Percentiles rank a stretch among this genome's conserved stretches.
phyloP scores from a whole-genome alignment of 2,888 invertebrate genomes.

The Neoitamus cyanurus region DNA sequence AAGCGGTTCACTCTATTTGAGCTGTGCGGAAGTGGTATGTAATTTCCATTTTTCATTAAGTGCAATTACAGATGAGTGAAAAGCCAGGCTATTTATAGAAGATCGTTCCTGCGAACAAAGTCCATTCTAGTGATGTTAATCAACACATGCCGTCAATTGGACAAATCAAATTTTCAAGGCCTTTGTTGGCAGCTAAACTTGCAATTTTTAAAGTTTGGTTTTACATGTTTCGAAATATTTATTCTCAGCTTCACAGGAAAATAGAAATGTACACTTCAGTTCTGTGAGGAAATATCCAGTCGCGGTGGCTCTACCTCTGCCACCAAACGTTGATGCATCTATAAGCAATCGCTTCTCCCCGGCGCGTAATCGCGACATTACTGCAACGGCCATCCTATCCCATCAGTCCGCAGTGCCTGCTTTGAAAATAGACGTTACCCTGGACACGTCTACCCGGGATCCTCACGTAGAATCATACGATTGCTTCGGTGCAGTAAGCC shows the following conservation, averaged over 20 bases:
- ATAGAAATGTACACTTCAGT: constrained; percentile 14
- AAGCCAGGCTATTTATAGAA: constrained; percentile 14
- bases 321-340: constrained; percentile 73
- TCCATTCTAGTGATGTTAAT: not conserved
- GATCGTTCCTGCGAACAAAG: not conserved
- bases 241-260: not conserved
- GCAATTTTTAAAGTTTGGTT: not conserved
- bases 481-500: constrained; percentile 73
- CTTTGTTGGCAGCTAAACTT: not conserved
- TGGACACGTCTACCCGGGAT: constrained; percentile 64
- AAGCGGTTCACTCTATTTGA: not conserved
- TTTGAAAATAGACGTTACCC: constrained; percentile 58
- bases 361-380: constrained; percentile 73
- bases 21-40: not conserved
- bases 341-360: constrained; percentile 76
- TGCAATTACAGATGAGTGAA: not conserved
- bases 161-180: not conserved
- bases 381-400: constrained; percentile 71
- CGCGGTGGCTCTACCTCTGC: constrained; percentile 70
- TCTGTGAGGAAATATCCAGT: constrained; percentile 69
- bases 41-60: not conserved
- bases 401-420: constrained; percentile 61
- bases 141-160: not conserved
- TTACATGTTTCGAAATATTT: not conserved
- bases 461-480: constrained; percentile 76